Evolutionary conservation across 2,888 invertebrate species (phyloP), one percentile per base, ranked within the genome.

Genomic region (Lathronympha strigana): DNA sequence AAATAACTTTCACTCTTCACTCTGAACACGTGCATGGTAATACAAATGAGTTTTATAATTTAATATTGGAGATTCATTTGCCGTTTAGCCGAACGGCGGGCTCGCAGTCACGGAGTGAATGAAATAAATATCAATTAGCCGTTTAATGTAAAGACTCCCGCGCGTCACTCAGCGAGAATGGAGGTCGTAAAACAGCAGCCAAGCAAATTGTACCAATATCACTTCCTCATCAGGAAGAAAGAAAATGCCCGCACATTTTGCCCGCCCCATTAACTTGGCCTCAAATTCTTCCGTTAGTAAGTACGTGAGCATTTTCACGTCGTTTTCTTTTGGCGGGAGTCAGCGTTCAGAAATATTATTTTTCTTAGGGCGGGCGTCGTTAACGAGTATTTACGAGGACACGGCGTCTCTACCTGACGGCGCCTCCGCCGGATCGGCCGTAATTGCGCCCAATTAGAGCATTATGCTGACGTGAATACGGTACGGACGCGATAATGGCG

Each of bases 361-460:
- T 90, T 89, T 89, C 84, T 82, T 73, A 75, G 82, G 82, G 84
- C 78, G 79, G 82, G 80, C 82, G 85, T 86, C 86, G 87, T 87
- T 90, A 91, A 90, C 87, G 87, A 88, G 85, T 90, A 90, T 90
- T 92, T 90, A 92, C 88, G 90, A 87, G 87, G 85, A 89, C 85
- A 84, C 82, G 81, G 80, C 83, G 82, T 77, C 79, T 84, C 87
- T 86, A 90, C 90, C 90, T 90, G 90, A 86, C 88, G 86, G 82
- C 74, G 84, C 84, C 86, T 86, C 86, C 84, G 79, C 82, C 83
- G 84, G 87, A 85, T 87, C 86, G 85, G 77, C 78, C 83, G 88
- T 92, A 91, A 92, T 91, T 91, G 89, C 84, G 83, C 84, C 89
- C 91, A 92, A 92, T 92, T 92, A 92, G 89, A 89, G 84, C 87